Percentiles rank a stretch among this genome's conserved stretches.
Evolutionary conservation across 2,888 invertebrate genomes (phyloP).

Genomic region (Malthinus flaveolus): DNA sequence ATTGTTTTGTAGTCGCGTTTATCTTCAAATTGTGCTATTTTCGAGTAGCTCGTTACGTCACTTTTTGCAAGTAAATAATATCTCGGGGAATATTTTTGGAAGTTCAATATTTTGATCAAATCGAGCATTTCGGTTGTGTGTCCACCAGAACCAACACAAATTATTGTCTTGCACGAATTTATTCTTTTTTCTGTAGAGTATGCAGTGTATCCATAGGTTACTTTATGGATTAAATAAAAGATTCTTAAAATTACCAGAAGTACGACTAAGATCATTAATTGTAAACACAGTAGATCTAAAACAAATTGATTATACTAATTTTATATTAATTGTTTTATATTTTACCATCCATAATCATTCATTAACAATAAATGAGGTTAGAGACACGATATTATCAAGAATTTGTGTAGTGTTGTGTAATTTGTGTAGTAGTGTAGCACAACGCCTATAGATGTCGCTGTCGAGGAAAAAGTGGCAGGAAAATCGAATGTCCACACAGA

Average conservation of each 20-base stretch:
- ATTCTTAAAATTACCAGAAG: slow-evolving; percentile 43
- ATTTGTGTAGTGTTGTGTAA: no score
- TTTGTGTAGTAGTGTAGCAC: no score
- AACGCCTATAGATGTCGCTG: no score
- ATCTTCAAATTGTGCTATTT: slow-evolving; percentile 62
- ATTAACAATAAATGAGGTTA: no score
- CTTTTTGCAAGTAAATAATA: slow-evolving; percentile 77
- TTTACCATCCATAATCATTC: no score
- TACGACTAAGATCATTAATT: slow-evolving; percentile 30
- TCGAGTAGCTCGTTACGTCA: slow-evolving; percentile 75
- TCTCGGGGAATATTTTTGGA: slow-evolving; percentile 70
- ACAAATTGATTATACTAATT: no score
- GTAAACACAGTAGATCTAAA: neutral
- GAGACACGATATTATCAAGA: no score
- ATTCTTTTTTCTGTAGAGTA: slow-evolving; percentile 38
- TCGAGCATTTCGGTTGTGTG: slow-evolving; percentile 95
- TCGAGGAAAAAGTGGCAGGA: no score
- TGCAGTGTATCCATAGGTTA: slow-evolving; percentile 48
- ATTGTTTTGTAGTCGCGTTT: slow-evolving; percentile 56
- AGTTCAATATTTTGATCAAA: slow-evolving; percentile 66
- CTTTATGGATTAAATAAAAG: slow-evolving; percentile 49
- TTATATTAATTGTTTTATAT: no score
- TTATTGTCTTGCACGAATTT: slow-evolving; percentile 56
- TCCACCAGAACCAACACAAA: slow-evolving; percentile 81
- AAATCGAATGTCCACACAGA: no score